These are phyloP conservation scores for Leptinotarsa juncta DNA, from an alignment of 2,888 invertebrate genomes.

Conservation along the genomic window DNA sequence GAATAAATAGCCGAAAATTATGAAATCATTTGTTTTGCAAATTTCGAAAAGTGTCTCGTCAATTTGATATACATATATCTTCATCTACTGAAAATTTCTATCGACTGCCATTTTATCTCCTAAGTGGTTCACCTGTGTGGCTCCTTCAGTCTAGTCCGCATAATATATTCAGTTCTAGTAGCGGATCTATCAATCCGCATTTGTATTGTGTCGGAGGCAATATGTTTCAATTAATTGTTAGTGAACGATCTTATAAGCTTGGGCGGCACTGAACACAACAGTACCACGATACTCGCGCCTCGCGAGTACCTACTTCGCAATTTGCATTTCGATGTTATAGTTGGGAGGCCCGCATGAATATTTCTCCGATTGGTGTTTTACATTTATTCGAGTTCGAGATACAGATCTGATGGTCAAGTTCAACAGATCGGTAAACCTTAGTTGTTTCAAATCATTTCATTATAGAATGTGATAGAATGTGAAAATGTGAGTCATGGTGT, in stretches of 20 bases:
- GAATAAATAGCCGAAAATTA: too few relatives aligned
- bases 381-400: not conserved
- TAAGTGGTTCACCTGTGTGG: slow-evolving; percentile 1
- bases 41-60: too few relatives aligned
- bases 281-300: slow-evolving; percentile 37
- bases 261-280: slow-evolving; percentile 42
- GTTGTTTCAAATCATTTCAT: too few relatives aligned
- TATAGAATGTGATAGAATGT: too few relatives aligned
- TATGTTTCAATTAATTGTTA: slow-evolving; percentile 50
- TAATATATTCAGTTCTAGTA: slow-evolving; percentile 26
- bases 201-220: slow-evolving; percentile 45
- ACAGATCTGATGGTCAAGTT: too few relatives aligned
- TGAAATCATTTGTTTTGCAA: too few relatives aligned
- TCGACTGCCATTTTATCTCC: not conserved
- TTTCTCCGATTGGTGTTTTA: not conserved
- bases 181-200: slow-evolving; percentile 44
- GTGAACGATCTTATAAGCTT: slow-evolving; percentile 39
- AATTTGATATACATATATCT: too few relatives aligned
- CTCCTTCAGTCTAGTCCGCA: slow-evolving; percentile 8
- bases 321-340: slow-evolving; percentile 47
- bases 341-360: not conserved
- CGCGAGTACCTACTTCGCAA: slow-evolving; percentile 45
- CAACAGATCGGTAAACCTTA: too few relatives aligned
- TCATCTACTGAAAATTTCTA: too few relatives aligned
- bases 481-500: too few relatives aligned